Evolutionary conservation across 2,888 invertebrate genomes (phyloP).

Genomic region (Cheilosia pagana): DNA sequence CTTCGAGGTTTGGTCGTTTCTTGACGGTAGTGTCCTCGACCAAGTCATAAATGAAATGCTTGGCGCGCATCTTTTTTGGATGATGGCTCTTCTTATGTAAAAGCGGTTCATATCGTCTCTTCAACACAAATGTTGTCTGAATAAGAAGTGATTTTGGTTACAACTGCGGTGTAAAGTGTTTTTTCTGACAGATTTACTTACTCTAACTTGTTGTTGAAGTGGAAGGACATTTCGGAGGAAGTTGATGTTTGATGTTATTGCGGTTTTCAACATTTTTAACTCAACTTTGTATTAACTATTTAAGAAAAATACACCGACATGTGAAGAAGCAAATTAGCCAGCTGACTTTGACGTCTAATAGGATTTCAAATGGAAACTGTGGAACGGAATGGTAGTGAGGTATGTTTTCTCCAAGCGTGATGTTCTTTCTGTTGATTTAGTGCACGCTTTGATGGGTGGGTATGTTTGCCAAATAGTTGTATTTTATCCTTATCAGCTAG

Average conservation of each 20-base stretch:
- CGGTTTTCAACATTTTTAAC: conserved; percentile 79
- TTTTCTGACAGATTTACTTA: conserved; percentile 69
- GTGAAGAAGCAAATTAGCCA: conserved; percentile 30
- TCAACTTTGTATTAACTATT: conserved; percentile 15
- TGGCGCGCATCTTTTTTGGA: conserved; percentile 85
- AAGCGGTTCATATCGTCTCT: conserved; percentile 86
- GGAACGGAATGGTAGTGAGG: conserved; percentile 4
- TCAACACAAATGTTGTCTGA: conserved; percentile 90
- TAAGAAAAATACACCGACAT: conserved; percentile 15
- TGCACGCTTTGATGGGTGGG: not conserved
- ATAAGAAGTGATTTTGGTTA: not conserved
- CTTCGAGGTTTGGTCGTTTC: conserved; percentile 85
- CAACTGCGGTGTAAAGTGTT: not conserved
- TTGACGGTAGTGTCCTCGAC: conserved; percentile 86
- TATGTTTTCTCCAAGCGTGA: not conserved
- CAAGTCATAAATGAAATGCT: conserved; percentile 90
- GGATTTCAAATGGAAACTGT: conserved; percentile 40
- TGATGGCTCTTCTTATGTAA: conserved; percentile 86
- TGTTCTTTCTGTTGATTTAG: not conserved
- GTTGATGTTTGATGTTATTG: conserved; percentile 77
- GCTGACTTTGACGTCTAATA: conserved; percentile 60
- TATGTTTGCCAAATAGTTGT: too few relatives aligned
- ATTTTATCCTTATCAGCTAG: too few relatives aligned
- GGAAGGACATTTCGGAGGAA: conserved; percentile 77
- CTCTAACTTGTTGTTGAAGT: conserved; percentile 81